Percentiles rank a stretch among this genome's conserved stretches.
Evolutionary conservation across 2,113 vertebrate genomes (phyloP).

Genomic region (Anarhynchus alexandrinus): DNA sequence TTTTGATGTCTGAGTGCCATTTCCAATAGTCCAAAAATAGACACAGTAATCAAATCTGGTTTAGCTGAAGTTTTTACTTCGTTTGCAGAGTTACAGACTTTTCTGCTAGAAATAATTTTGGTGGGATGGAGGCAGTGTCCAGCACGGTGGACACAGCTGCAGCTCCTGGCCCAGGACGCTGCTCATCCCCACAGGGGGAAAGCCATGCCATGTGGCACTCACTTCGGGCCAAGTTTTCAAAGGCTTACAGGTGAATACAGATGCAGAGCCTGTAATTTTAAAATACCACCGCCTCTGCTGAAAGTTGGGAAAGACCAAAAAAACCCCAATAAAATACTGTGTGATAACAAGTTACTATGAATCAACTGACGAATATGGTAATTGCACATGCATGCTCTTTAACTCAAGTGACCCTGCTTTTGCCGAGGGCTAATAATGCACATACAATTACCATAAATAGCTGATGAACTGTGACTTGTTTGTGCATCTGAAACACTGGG

Average conservation of each 20-base stretch:
- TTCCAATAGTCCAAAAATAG: not conserved
- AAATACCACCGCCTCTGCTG: not conserved
- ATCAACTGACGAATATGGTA: not conserved
- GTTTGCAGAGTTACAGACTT: accelerated
- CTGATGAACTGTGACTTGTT: conserved; percentile 29
- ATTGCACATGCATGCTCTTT: not conserved
- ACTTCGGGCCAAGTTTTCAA: not conserved
- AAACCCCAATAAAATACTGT: not conserved
- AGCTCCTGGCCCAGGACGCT: not conserved
- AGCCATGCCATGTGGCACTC: accelerated
- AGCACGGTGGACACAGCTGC: accelerated
- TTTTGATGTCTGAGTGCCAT: accelerated
- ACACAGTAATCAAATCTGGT: not conserved
- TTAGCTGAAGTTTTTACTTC: not conserved
- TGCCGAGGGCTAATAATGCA: conserved; percentile 24
- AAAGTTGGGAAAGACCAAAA: not conserved
- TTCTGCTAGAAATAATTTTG: not conserved
- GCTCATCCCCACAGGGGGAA: accelerated
- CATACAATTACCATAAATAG: conserved; percentile 23
- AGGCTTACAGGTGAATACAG: not conserved
- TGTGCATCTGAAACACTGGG: not conserved
- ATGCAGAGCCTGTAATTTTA: not conserved
- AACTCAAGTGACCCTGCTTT: conserved; percentile 39
- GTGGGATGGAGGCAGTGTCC: accelerated
- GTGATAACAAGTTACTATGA: not conserved